These are phyloP conservation scores for Formica aserva DNA, from an alignment of 2,888 invertebrate genomes.

Conservation along the genomic window DNA sequence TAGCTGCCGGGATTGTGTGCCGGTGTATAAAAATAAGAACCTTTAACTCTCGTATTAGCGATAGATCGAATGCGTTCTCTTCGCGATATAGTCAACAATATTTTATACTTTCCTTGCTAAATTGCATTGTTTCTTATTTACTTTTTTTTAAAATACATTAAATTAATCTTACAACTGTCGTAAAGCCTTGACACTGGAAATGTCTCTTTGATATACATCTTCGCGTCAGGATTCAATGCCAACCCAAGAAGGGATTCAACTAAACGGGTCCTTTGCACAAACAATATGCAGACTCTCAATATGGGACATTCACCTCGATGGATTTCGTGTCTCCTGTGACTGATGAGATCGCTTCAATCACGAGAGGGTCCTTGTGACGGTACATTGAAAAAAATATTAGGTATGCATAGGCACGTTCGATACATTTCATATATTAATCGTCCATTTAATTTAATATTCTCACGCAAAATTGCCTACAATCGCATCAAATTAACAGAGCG, in stretches of 20 bases:
- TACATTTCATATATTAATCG: slow-evolving; percentile 71
- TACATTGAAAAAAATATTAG: slow-evolving; percentile 68
- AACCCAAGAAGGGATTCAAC: slow-evolving; percentile 65
- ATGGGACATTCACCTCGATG: slow-evolving; percentile 57
- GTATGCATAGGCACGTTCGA: slow-evolving; percentile 81
- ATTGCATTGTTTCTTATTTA: slow-evolving; percentile 13
- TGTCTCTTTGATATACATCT: slow-evolving; percentile 54
- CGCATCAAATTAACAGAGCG: slow-evolving; percentile 7
- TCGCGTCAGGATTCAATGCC: slow-evolving; percentile 72
- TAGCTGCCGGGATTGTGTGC: slow-evolving; percentile 69
- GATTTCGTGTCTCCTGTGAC: slow-evolving; percentile 80
- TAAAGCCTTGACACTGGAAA: neutral
- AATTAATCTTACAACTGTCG: slow-evolving; percentile 13
- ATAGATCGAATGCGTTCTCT: slow-evolving; percentile 44
- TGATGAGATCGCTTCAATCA: slow-evolving; percentile 84
- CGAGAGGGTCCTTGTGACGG: slow-evolving; percentile 74
- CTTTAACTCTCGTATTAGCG: slow-evolving; percentile 53
- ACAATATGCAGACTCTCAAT: slow-evolving; percentile 71
- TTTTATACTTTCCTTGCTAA: neutral
- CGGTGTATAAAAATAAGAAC: slow-evolving; percentile 55
- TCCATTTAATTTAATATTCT: slow-evolving; percentile 54
- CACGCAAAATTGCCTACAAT: slow-evolving; percentile 5
- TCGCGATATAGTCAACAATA: neutral
- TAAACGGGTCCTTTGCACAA: slow-evolving; percentile 78
- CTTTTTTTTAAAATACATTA: neutral